Evolutionary conservation across 1,140 invertebrate species (phyloP), one percentile per base, ranked within the genome.

Genomic region (Drepana arcuata): DNA sequence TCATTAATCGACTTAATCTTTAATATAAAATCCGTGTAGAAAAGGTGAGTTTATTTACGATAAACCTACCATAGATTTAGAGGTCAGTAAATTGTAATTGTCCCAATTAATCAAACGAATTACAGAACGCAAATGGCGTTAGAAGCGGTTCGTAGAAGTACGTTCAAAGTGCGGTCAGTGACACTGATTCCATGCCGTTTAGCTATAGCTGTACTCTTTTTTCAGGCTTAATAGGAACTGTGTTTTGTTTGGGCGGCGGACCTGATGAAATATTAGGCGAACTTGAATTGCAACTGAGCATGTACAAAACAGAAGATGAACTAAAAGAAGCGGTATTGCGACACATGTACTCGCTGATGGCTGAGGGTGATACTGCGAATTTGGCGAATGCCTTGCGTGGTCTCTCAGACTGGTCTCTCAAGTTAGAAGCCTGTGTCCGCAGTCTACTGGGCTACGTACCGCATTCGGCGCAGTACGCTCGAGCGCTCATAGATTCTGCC

Each of bases 391-490:
- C n/a, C n/a, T n/a, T n/a, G n/a, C n/a, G n/a, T n/a, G n/a, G n/a
- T n/a, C n/a, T n/a, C n/a, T n/a, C n/a, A n/a, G n/a, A n/a, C n/a
- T 72, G 71, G 71, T 11, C 48, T 6, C 51, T 65, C 5, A 69
- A 64, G 24, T 28, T 73, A 0, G 37, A 56, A 2, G 31, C 21
- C 0, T 54, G 56, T 27, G 56, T 71, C 0, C 43, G 56, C 0
- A 40, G 36, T 7, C 25, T 75, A 1, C 16, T 54, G 2, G 67
- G 65, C 0, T 44, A 43, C 12, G 56, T 71, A 0, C 7, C 55
- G 0, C 52, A 67, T 32, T 71, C 70, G 0, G 50, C 54, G n/a
- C 70, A 78, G 34, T 78, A 74, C 14, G 45, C 51, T 1, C 42
- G 56, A 7, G 44, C 56, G 1, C 39, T 56, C 5, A 56, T 71